phyloP scores from a whole-genome alignment of 1,140 invertebrate species.

The Apocrypta bakeri region DNA sequence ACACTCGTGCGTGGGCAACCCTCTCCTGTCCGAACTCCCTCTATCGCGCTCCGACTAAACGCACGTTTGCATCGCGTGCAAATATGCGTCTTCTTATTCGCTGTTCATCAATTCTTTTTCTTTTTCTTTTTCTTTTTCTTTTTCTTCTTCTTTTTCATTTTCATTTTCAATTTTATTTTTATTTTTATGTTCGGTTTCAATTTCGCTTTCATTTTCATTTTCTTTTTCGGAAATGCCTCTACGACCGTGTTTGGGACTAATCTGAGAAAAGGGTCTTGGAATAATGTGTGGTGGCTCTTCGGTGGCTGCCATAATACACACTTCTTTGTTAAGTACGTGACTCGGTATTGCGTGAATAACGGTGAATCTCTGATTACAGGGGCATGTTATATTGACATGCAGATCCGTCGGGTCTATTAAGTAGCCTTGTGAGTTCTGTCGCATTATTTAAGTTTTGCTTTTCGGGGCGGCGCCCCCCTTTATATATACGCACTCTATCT shows the following conservation, averaged over 20 bases:
- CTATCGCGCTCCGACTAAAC: neutral
- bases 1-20: neutral
- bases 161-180: too few relatives aligned
- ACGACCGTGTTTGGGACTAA: too few relatives aligned
- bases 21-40: neutral
- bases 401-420: constrained; percentile 61
- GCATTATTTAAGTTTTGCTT: constrained; percentile 72
- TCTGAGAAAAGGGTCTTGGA: too few relatives aligned
- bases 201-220: too few relatives aligned
- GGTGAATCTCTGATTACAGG: constrained; percentile 69
- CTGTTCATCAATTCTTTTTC: too few relatives aligned
- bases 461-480: constrained; percentile 65
- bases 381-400: constrained; percentile 66
- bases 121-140: neutral
- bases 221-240: too few relatives aligned
- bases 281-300: too few relatives aligned
- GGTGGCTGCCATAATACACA: too few relatives aligned
- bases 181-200: too few relatives aligned
- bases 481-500: neutral
- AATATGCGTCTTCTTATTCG: too few relatives aligned
- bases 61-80: too few relatives aligned
- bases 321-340: neutral
- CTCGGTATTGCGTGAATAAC: constrained; percentile 59
- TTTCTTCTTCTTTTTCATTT: neutral
- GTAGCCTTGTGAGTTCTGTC: constrained; percentile 57